Evolutionary conservation across 2,888 invertebrate genomes (phyloP).

Genomic region (Boloria euphrosyne): DNA sequence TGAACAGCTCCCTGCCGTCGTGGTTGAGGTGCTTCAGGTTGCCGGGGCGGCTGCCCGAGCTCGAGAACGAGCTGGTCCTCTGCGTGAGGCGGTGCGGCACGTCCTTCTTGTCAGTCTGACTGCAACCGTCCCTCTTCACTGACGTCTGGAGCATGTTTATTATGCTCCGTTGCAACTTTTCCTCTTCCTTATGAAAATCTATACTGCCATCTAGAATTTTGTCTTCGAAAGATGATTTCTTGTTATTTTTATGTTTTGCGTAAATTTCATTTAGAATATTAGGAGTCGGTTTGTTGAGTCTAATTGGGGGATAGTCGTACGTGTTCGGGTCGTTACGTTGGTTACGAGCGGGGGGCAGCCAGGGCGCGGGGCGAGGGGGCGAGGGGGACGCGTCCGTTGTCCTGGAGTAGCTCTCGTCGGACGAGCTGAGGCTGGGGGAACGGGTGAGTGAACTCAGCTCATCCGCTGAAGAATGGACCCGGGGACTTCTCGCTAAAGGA

Average conservation of each 20-base stretch:
- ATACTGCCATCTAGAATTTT: conserved; percentile 66
- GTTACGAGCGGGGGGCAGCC: conserved; percentile 72
- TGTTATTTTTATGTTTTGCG: conserved; percentile 68
- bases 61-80: conserved; percentile 78
- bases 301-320: conserved; percentile 83
- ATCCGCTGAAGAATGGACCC: conserved; percentile 90
- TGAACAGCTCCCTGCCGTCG: conserved; percentile 71
- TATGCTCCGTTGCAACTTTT: conserved; percentile 75
- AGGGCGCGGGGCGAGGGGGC: conserved; percentile 80
- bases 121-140: conserved; percentile 84
- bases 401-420: conserved; percentile 92
- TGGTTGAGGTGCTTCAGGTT: conserved; percentile 81
- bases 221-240: conserved; percentile 69
- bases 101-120: conserved; percentile 86
- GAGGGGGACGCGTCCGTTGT: conserved; percentile 88
- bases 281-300: conserved; percentile 64
- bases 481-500: conserved; percentile 80
- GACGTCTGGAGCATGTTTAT: conserved; percentile 80
- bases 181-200: conserved; percentile 74
- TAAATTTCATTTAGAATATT: conserved; percentile 70
- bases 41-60: conserved; percentile 75
- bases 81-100: conserved; percentile 65
- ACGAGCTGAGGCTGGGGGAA: conserved; percentile 91
- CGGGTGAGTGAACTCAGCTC: conserved; percentile 91
- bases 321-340: conserved; percentile 81